Evolutionary conservation across 2,888 invertebrate genomes (phyloP), one percentile per base, ranked within the genome.

Genomic region (Yponomeuta cagnagella): DNA sequence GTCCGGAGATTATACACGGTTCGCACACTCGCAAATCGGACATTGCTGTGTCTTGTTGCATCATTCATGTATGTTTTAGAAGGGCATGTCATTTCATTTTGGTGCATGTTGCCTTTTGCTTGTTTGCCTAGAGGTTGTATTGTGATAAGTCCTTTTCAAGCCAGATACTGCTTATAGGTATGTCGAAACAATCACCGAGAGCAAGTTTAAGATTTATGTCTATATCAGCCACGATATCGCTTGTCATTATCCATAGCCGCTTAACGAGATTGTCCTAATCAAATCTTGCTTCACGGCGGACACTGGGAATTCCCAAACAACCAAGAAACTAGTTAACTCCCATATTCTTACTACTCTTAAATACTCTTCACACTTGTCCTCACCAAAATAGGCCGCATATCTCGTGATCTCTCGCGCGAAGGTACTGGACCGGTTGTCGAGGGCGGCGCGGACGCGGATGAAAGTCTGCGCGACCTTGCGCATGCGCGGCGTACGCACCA

Each of bases 391-490:
- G 52, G 52, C 52, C 52, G 52, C 52, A 5, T 52, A 52, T 52
- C 52, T 52, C 52, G 52, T 65, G 65, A 65, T 65, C 65, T 37
- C 48, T 64, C 63, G 63, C 52, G 10, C 70, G 64, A 48, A 71
- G 43, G 15, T 52, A 52, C 15, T 5, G 52, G 48, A 68, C 68
- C 68, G 58, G 68, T 68, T 52, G n/a, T 12, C 48, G 52, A 68
- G 48, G 68, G 30, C 52, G 68, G 68, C 15, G 68, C 33, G 43
- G 43, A n/a, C 23, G 68, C 43, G 12, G 72, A 73, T 86, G 89
- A 89, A 89, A 89, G 89, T 87, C 81, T 77, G 80, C 79, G 79
- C 75, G 52, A 52, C 52, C 52, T 10, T 79, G 77, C 79, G 76
- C 43, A 43, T 43, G 43, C 8, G 77, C 76, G 68, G 52, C 69